These are phyloP conservation scores for Cacajao melanocephalus DNA, from an alignment of 2,797 vertebrate species.

Conservation along the genomic window DNA sequence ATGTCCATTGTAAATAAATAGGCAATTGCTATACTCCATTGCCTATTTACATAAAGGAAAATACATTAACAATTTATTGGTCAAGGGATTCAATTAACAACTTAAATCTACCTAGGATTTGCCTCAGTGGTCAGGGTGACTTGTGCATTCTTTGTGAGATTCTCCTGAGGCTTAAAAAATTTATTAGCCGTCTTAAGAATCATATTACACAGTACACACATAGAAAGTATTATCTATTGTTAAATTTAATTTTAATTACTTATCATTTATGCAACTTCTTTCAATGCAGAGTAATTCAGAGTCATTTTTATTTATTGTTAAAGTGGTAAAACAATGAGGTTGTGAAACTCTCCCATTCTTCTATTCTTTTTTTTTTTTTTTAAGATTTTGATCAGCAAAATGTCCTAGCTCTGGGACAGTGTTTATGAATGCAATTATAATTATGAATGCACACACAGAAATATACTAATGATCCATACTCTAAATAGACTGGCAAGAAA, in stretches of 20 bases:
- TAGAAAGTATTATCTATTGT: conserved; percentile 27
- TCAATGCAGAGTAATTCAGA: background rate
- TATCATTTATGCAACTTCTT: conserved; percentile 14
- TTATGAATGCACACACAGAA: conserved; percentile 48
- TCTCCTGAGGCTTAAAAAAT: conserved; percentile 81
- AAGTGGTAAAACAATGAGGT: conserved; percentile 13
- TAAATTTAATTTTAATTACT: conserved; percentile 56
- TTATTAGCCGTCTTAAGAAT: conserved; percentile 76
- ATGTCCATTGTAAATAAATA: conserved; percentile 70
- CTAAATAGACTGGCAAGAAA: background rate
- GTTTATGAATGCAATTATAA: conserved; percentile 61
- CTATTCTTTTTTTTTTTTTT: background rate
- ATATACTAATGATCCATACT: conserved; percentile 11
- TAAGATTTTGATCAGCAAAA: conserved; percentile 54
- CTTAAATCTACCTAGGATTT: conserved; percentile 67
- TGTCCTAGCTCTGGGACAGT: background rate
- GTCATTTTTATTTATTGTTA: conserved; percentile 51
- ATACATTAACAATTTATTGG: conserved; percentile 81
- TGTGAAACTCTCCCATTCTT: background rate
- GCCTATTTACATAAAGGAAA: conserved; percentile 70
- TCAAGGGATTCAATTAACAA: conserved; percentile 70
- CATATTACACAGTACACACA: conserved; percentile 45
- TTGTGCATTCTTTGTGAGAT: conserved; percentile 78
- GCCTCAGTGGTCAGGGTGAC: conserved; percentile 65
- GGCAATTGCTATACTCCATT: conserved; percentile 44